phyloP scores from a whole-genome alignment of 2,797 vertebrate species.

The Acanthurus leucopareius region DNA sequence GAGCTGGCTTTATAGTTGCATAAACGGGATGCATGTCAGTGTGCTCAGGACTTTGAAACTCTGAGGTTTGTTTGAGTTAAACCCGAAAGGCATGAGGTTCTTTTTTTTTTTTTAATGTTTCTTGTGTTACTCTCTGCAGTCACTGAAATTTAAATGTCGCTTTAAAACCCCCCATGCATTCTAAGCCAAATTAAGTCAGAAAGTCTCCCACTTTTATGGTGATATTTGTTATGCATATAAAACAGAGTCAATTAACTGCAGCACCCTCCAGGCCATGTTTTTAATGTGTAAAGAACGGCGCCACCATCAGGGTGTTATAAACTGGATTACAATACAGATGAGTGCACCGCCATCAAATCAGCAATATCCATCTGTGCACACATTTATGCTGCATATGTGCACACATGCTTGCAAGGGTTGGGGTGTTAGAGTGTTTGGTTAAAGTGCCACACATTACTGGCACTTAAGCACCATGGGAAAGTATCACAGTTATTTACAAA shows the following conservation, averaged over 20 bases:
- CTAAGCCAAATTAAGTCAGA: constrained; percentile 49
- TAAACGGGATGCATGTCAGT: constrained; percentile 64
- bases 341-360: not conserved
- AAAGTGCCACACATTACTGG: constrained; percentile 5
- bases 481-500: constrained; percentile 65
- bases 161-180: constrained; percentile 52
- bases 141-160: constrained; percentile 50
- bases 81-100: constrained; percentile 59
- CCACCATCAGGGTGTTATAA: constrained; percentile 5
- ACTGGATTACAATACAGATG: constrained; percentile 4
- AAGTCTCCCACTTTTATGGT: constrained; percentile 38
- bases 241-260: constrained; percentile 42
- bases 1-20: constrained; percentile 70
- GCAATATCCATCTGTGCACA: not conserved
- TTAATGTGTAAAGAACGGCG: constrained; percentile 15
- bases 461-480: constrained; percentile 67
- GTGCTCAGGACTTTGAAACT: constrained; percentile 53
- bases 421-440: constrained; percentile 1
- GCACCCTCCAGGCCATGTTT: constrained; percentile 24
- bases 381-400: not conserved
- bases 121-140: constrained; percentile 51
- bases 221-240: constrained; percentile 45
- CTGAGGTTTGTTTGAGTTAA: constrained; percentile 53
- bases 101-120: constrained; percentile 50
- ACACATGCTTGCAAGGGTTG: not conserved